Evolutionary conservation across 1,140 invertebrate species (phyloP).

Genomic region (Dinothrombium tinctorium): DNA sequence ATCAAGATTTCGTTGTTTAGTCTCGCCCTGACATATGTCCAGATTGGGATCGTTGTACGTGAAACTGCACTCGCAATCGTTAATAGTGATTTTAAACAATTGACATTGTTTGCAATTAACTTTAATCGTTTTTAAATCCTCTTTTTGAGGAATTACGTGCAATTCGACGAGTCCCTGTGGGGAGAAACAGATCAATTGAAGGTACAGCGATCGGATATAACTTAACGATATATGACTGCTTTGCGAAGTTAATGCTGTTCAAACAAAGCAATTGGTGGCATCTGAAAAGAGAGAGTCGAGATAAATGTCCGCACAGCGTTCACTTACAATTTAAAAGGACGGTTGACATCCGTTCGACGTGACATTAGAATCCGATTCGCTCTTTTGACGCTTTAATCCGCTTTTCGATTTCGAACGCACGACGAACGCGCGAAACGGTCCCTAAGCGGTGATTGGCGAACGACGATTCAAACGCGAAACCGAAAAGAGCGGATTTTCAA

Average conservation of each 20-base stretch:
- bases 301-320: no score
- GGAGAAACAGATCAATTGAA: slow-evolving; percentile 30
- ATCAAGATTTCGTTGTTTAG: slow-evolving; percentile 36
- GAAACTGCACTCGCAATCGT: slow-evolving; percentile 70
- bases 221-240: slow-evolving; percentile 73
- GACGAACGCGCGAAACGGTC: no score
- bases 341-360: no score
- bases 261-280: slow-evolving; percentile 81
- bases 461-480: no score
- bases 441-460: no score
- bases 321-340: no score
- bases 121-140: slow-evolving; percentile 54
- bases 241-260: slow-evolving; percentile 77
- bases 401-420: no score
- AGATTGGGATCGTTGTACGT: slow-evolving; percentile 86
- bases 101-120: slow-evolving; percentile 78
- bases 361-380: no score
- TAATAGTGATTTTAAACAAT: slow-evolving; percentile 41
- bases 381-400: no score
- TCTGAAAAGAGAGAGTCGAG: background rate
- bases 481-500: no score
- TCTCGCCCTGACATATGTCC: slow-evolving; percentile 54
- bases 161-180: slow-evolving; percentile 83
- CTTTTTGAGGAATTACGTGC: slow-evolving; percentile 57
- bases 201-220: slow-evolving; percentile 10